A percentile compares a stretch with the other conserved stretches of the same genome.
These are phyloP conservation scores for Neolamprologus brichardi DNA, from an alignment of 2,113 vertebrate genomes.

Conservation along the genomic window DNA sequence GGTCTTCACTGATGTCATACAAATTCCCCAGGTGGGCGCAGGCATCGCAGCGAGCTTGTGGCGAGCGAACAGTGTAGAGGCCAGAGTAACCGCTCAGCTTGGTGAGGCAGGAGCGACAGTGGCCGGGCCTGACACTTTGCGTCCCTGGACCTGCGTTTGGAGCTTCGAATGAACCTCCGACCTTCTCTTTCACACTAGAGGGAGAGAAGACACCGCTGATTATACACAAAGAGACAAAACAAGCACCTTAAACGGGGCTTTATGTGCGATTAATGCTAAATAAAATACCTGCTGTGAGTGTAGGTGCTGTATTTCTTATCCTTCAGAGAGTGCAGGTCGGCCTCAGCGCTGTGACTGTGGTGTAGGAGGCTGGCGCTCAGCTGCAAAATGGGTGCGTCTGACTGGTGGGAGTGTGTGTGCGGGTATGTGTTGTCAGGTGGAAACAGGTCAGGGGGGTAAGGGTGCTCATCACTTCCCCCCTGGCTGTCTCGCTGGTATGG, in stretches of 20 bases:
- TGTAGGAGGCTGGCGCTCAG: conserved; percentile 78
- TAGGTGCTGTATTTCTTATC: conserved; percentile 88
- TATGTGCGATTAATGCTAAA: background rate
- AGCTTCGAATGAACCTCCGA: conserved; percentile 63
- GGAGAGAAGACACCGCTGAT: background rate
- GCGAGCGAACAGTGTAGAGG: conserved; percentile 85
- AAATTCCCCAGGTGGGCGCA: conserved; percentile 89
- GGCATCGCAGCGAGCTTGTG: conserved; percentile 88
- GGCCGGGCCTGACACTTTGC: conserved; percentile 62
- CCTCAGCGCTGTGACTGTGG: conserved; percentile 75
- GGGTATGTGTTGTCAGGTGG: conserved; percentile 81
- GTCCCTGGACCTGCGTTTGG: conserved; percentile 66
- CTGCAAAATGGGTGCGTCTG: conserved; percentile 73
- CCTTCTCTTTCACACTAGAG: conserved; percentile 56
- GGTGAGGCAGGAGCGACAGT: conserved; percentile 92
- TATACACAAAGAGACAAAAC: background rate
- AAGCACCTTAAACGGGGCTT: background rate
- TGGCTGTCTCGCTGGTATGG: conserved; percentile 81
- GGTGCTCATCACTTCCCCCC: conserved; percentile 58
- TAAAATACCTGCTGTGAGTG: conserved; percentile 60
- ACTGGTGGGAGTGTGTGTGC: conserved; percentile 64
- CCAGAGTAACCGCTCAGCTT: conserved; percentile 84
- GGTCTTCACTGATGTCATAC: conserved; percentile 96
- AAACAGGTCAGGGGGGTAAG: conserved; percentile 79
- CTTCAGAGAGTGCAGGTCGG: conserved; percentile 79